Conservation (phyloP, 2,113 vertebrate genomes). For the Coptodon rendalli region DNA sequence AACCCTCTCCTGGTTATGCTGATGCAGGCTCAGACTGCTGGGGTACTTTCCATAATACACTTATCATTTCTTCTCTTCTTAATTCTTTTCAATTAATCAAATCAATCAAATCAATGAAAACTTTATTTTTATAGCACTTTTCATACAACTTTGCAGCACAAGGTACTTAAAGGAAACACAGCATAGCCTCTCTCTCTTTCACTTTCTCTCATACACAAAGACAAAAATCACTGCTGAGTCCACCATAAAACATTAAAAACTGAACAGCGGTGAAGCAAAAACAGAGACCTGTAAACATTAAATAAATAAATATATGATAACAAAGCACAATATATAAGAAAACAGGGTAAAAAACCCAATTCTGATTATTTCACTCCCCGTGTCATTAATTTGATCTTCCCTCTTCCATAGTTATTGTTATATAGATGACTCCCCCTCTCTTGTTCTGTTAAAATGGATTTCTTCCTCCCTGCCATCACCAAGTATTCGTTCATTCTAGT, state of each 20-base stretch:
- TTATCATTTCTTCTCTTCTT: not conserved
- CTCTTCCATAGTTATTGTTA: not conserved
- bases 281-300: not conserved
- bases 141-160: not conserved
- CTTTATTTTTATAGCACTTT: not conserved
- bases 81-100: not conserved
- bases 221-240: not conserved
- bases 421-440: not conserved
- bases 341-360: not conserved
- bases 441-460: not conserved
- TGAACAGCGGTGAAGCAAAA: rapidly evolving
- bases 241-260: not conserved
- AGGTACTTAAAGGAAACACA: not conserved
- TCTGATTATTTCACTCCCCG: not conserved
- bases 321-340: not conserved
- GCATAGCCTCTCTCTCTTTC: not conserved
- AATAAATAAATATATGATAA: not conserved
- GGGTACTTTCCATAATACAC: not conserved
- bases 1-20: not conserved
- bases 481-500: rapidly evolving
- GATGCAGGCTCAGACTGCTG: not conserved
- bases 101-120: not conserved
- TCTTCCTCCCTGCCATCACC: not conserved
- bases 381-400: not conserved
- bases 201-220: not conserved